phyloP scores from a whole-genome alignment of 2,797 vertebrate species.

The Macrochelys suwanniensis region DNA sequence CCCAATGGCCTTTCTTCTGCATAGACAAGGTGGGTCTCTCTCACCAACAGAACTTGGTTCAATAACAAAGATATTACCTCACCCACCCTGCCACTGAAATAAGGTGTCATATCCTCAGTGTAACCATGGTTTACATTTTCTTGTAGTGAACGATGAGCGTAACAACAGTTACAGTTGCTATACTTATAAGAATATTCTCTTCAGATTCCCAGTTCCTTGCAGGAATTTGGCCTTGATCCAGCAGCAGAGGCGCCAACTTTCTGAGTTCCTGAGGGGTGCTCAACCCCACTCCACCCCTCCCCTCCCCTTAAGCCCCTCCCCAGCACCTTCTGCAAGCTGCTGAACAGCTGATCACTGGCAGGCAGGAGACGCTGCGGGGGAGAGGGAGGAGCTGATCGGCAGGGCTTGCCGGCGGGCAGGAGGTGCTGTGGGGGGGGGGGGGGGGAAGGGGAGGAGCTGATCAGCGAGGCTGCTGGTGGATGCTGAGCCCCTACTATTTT shows the following conservation, averaged over 20 bases:
- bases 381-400: too few species aligned
- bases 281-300: not conserved
- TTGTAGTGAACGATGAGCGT: not conserved
- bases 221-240: not conserved
- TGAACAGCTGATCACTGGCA: too few species aligned
- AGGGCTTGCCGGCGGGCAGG: too few species aligned
- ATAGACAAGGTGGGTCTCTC: not conserved
- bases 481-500: too few species aligned
- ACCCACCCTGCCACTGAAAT: not conserved
- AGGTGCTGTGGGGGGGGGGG: too few species aligned
- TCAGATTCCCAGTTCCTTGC: not conserved
- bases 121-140: not conserved
- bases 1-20: not conserved
- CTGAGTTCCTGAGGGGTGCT: not conserved
- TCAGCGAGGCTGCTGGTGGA: too few species aligned
- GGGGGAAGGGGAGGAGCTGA: too few species aligned
- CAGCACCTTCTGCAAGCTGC: too few species aligned
- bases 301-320: too few species aligned
- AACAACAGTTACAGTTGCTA: not conserved
- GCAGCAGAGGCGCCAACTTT: too few species aligned
- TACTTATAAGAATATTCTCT: not conserved
- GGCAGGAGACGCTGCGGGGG: too few species aligned
- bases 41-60: not conserved
- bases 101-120: not conserved
- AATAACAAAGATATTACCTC: not conserved